Evolutionary conservation across 2,888 invertebrate species (phyloP).

Genomic region (Helobdella robusta): DNA sequence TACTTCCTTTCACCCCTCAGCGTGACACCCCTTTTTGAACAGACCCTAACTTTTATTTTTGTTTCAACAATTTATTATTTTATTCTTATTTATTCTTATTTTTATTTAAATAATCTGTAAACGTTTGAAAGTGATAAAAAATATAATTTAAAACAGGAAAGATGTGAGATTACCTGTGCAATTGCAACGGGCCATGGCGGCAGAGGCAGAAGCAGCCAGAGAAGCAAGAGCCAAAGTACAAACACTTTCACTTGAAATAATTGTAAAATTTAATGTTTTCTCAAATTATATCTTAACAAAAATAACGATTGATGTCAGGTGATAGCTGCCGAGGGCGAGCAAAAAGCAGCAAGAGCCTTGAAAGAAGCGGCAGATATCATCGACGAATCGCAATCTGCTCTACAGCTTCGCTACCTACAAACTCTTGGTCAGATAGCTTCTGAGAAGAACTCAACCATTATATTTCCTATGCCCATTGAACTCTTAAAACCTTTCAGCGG

Average conservation of each 20-base stretch:
- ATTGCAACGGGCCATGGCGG: slow-evolving; percentile 38
- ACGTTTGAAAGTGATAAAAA: too few species aligned
- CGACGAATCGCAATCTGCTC: slow-evolving; percentile 80
- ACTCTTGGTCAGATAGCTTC: slow-evolving; percentile 22
- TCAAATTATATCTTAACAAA: background rate
- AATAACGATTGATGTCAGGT: slow-evolving; percentile 54
- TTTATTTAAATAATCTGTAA: too few species aligned
- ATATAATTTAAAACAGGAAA: slow-evolving; percentile 35
- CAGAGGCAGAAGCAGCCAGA: slow-evolving; percentile 38
- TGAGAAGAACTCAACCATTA: slow-evolving; percentile 54
- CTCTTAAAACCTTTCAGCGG: slow-evolving; percentile 23
- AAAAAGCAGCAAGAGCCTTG: slow-evolving; percentile 80
- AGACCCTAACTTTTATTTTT: too few species aligned
- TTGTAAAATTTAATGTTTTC: background rate
- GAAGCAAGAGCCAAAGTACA: slow-evolving; percentile 38
- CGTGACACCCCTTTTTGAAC: too few species aligned
- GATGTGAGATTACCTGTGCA: slow-evolving; percentile 37
- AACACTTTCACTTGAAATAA: background rate
- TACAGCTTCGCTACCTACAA: slow-evolving; percentile 65
- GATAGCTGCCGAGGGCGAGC: slow-evolving; percentile 89
- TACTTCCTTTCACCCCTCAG: too few species aligned
- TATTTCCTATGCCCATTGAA: slow-evolving; percentile 79
- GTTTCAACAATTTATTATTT: too few species aligned
- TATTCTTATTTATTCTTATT: too few species aligned
- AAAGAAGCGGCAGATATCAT: slow-evolving; percentile 90